A percentile compares a stretch with the other conserved stretches of the same genome.
Conservation (phyloP, 2,113 vertebrate genomes). For the Archilochus colubris region DNA sequence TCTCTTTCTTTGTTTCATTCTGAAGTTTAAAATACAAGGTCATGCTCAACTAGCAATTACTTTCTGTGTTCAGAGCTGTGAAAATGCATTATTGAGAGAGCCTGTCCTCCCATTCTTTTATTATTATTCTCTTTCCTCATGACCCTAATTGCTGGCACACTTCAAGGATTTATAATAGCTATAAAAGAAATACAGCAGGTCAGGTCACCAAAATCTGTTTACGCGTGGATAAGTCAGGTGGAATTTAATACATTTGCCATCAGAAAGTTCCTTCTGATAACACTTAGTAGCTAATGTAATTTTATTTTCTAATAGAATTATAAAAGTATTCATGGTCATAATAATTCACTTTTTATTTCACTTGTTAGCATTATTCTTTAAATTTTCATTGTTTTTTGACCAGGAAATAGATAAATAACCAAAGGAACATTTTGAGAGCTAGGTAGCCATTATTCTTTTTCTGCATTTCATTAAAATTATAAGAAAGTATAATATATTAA, state of each 20-base stretch:
- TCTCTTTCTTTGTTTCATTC: background rate
- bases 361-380: background rate
- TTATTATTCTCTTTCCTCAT: constrained; percentile 26
- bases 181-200: constrained; percentile 44
- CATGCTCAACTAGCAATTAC: background rate
- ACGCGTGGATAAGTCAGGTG: background rate
- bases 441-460: background rate
- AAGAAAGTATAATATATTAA: background rate
- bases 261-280: background rate
- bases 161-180: constrained; percentile 32
- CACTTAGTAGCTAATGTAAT: background rate
- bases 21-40: constrained; percentile 8
- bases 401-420: background rate
- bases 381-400: background rate
- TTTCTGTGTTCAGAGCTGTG: background rate
- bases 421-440: background rate
- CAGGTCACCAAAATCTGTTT: constrained; percentile 37
- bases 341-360: background rate
- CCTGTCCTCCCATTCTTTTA: constrained; percentile 31
- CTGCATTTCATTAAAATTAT: background rate
- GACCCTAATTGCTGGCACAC: constrained; percentile 27
- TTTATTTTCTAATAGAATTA: background rate
- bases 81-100: constrained; percentile 15
- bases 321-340: background rate
- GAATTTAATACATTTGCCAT: constrained; percentile 10